A percentile compares a stretch with the other conserved stretches of the same genome.
Conservation (phyloP, 92 coral and sea anemone genomes). For the Heteractis magnifica region DNA sequence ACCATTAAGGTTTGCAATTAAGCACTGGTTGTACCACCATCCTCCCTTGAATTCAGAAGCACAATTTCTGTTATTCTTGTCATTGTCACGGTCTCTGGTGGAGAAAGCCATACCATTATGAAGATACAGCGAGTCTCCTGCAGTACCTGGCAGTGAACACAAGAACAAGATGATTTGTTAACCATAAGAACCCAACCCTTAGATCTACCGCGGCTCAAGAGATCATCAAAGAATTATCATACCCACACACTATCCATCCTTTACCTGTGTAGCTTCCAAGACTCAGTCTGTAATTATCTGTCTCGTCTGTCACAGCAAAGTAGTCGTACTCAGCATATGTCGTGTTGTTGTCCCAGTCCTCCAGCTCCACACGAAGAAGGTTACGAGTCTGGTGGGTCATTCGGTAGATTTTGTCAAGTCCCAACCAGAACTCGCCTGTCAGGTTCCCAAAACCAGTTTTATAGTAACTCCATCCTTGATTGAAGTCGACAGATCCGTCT, state of each 20-base stretch:
- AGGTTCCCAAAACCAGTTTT: constrained; percentile 54
- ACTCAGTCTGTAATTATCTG: constrained; percentile 35
- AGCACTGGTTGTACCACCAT: constrained; percentile 39
- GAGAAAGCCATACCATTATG: constrained; percentile 25
- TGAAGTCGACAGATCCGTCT: constrained; percentile 36
- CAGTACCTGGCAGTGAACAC: background rate
- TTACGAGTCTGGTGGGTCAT: constrained; percentile 23
- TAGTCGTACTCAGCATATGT: constrained; percentile 50
- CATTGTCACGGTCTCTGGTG: constrained; percentile 43
- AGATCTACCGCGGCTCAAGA: background rate
- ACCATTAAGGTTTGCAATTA: constrained; percentile 34
- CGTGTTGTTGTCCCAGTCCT: constrained; percentile 30
- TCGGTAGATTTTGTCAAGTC: constrained; percentile 53
- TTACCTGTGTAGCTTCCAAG: constrained; percentile 46
- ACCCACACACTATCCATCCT: background rate
- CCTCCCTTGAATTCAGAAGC: constrained; percentile 22
- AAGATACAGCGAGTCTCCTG: background rate
- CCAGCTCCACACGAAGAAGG: constrained; percentile 51
- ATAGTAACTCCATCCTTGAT: constrained; percentile 31
- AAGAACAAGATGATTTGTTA: background rate
- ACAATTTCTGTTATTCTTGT: background rate
- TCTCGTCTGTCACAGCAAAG: constrained; percentile 50
- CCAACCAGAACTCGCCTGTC: constrained; percentile 56
- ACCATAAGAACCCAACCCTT: background rate
- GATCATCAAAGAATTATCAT: background rate